A percentile compares a stretch with the other conserved stretches of the same genome.
Evolutionary conservation across 2,113 vertebrate species (phyloP).

Genomic region (Vulpes vulpes): DNA sequence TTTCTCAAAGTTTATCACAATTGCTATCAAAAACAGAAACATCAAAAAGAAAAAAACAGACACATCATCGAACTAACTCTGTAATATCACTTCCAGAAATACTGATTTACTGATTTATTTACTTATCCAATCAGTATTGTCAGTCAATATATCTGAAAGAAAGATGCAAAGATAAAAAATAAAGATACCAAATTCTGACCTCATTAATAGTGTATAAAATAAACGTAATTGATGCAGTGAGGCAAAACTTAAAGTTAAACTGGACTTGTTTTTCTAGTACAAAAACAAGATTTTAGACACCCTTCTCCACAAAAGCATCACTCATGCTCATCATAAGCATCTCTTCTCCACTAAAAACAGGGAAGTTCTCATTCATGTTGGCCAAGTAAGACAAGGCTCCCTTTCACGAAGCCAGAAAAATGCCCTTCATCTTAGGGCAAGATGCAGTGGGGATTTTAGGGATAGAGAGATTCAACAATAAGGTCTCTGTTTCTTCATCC

Average conservation of each 20-base stretch:
- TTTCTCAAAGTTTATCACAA: not conserved
- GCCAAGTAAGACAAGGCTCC: not conserved
- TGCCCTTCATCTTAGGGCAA: not conserved
- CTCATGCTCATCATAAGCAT: not conserved
- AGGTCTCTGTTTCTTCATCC: not conserved
- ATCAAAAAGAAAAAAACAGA: not conserved
- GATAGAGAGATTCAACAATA: not conserved
- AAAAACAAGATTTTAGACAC: constrained; percentile 17
- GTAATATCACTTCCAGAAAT: not conserved
- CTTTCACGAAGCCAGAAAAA: not conserved
- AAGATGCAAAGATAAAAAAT: not conserved
- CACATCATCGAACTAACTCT: not conserved
- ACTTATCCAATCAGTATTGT: not conserved
- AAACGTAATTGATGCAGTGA: not conserved
- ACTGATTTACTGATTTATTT: not conserved
- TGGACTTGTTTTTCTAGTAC: not conserved
- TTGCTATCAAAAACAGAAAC: not conserved
- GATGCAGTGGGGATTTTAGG: not conserved
- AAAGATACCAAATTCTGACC: not conserved
- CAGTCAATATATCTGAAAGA: not conserved
- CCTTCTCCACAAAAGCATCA: not conserved
- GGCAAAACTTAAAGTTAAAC: not conserved
- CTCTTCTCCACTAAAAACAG: not conserved
- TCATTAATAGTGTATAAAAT: not conserved
- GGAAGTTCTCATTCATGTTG: not conserved